Evolutionary conservation across 2,113 vertebrate species (phyloP), one percentile per base, ranked within the genome.

Genomic region (Potamarius usumacintae): DNA sequence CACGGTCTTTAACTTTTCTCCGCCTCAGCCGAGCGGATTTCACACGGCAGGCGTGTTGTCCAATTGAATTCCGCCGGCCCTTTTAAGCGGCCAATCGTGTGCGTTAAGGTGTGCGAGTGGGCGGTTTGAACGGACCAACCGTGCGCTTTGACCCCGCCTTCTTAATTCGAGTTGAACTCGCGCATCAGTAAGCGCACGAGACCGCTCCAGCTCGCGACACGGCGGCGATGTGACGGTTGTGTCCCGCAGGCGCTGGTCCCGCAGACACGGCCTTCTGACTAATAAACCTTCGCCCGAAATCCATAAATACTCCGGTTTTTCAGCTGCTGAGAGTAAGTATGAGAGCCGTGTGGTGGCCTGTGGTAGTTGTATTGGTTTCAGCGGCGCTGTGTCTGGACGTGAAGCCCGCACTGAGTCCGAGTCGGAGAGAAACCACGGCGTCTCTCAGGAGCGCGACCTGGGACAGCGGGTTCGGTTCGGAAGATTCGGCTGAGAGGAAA

Each of bases 381-480:
- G 78, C 92, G 58, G 5, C 92, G 82, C 89, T 90, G 87, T 89
- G 92, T 53, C 6, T 88, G 18, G 93, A 94, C 93, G 92, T 94
- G 60, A 88, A 88, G 83, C 76, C 82, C 76, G 85, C 86, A 63
- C 83, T 0, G 89, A 86, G 84, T 82, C 58, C 22, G 65, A 22
- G 58, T 84, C 52, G 4, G n/a, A 82, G 89, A 77, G 53, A 90
- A 52, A 78, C 82, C 89, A 60, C 91, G n/a, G 82, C 81, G 89
- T 83, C 79, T 55, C 83, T 34, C 42, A 42, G 42, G 34, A 42
- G 50, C 91, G 76, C 91, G 65, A 34, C 77, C 34, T 71, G 78
- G 85, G 74, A 71, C n/a, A 78, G 15, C n/a, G 4, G 10, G 58
- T 78, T 42, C 22, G 82, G 62, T 82, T 92, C 88, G 88, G 65